Evolutionary conservation across 2,797 vertebrate species (phyloP).

Genomic region (Sylvilagus floridanus): DNA sequence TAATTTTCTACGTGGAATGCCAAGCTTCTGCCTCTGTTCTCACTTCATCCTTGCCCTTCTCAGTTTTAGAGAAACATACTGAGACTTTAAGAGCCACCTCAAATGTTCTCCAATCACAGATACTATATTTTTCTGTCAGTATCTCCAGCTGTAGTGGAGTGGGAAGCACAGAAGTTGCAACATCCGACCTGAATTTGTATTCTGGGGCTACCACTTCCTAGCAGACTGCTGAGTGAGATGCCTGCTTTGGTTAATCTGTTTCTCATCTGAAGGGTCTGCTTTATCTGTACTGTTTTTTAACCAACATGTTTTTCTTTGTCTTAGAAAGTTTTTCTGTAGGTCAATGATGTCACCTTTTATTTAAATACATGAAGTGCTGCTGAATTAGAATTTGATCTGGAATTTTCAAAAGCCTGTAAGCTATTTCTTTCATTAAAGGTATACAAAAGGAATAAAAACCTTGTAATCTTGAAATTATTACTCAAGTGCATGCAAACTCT

Average conservation of each 20-base stretch:
- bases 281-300: neutral
- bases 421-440: constrained; percentile 19
- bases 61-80: neutral
- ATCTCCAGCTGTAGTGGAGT: neutral
- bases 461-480: constrained; percentile 17
- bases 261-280: neutral
- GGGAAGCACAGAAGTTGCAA: neutral
- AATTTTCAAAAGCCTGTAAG: neutral
- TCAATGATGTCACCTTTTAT: neutral
- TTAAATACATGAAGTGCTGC: neutral
- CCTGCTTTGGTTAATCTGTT: neutral
- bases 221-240: neutral
- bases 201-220: neutral
- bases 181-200: neutral
- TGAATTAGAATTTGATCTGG: neutral
- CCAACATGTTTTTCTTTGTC: neutral
- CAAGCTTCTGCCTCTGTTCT: neutral
- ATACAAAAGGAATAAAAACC: neutral
- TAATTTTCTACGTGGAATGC: neutral
- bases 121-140: neutral
- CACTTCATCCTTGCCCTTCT: neutral
- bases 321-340: neutral
- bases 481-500: neutral
- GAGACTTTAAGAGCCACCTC: neutral
- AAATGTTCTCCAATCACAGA: neutral